Base-by-base conservation (phyloP, 2,797 vertebrate species). In the Acestrorhynchus altus region DNA sequence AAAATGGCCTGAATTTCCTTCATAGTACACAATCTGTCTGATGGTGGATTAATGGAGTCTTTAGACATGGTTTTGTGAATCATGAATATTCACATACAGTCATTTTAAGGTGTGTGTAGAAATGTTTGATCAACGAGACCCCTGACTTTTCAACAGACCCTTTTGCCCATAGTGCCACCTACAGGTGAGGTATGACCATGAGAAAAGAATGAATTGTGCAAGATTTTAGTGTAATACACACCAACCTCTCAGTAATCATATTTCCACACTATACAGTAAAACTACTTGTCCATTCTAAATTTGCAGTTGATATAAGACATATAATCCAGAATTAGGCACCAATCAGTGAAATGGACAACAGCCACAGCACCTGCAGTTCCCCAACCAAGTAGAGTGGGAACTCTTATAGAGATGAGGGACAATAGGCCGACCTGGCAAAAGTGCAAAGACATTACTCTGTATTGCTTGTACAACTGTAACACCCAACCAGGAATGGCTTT, bases 251-350 rank as follows among this genome's bases (percentile, higher is more conserved):
- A 44, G 13, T 65, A 65, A 52, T 51, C 47, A 60, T 22, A 44
- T 52, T 15, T 66, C 57, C 59, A 70, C 49, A 64, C 46, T 42
- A 26, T 40, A 57, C 2, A 57, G 22, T 24, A 57, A 57, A 24
- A 28, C 24, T 90, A 93, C 1, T 94, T 88, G 0, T 96, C 92
- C 0, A 87, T 92, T 86, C 95, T 96, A 78, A 94, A 99, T 84
- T 99, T 98, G 81, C 97, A 94, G 0, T 83, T 90, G 59, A 98
- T 83, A 87, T 97, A 98, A 5, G 97, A 97, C 20, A 98, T 95
- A 40, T 96, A 96, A 75, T 96, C 95, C 80, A 99, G 88, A 82
- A 98, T n/a, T 74, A 97, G 35, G 69, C 92, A 86, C 97, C 97
- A 98, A 81, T 98, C 96, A 8, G 97, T 97, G 82, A 92, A 80